These are phyloP conservation scores for Takifugu rubripes DNA, from an alignment of 2,797 vertebrate genomes.

Conservation along the genomic window DNA sequence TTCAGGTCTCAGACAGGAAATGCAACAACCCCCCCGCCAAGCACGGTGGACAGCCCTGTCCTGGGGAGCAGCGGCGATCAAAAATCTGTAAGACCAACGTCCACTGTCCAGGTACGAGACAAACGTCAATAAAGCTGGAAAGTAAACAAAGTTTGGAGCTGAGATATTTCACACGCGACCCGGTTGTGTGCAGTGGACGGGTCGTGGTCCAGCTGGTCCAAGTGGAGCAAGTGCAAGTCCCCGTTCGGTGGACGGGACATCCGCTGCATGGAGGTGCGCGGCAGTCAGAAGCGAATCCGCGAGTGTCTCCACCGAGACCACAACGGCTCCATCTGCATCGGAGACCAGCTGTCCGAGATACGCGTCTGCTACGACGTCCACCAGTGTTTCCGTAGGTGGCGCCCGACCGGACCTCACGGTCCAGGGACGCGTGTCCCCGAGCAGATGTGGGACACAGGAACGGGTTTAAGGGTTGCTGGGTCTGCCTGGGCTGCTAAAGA, in stretches of 20 bases:
- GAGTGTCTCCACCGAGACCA: slow-evolving; percentile 30
- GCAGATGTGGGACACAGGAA: too few relatives aligned
- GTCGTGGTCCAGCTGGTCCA: slow-evolving; percentile 41
- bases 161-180: too few relatives aligned
- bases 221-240: slow-evolving; percentile 16
- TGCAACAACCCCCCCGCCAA: slow-evolving; percentile 45
- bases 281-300: slow-evolving; percentile 12
- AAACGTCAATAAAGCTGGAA: too few relatives aligned
- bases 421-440: too few relatives aligned
- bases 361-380: slow-evolving; percentile 46
- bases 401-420: neutral
- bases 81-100: slow-evolving; percentile 26
- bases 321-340: slow-evolving; percentile 35
- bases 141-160: neutral
- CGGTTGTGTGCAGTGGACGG: slow-evolving; percentile 50
- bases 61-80: slow-evolving; percentile 21
- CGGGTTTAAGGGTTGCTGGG: too few relatives aligned
- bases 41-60: slow-evolving; percentile 36
- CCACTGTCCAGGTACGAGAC: slow-evolving; percentile 56
- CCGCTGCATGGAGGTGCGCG: neutral
- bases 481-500: too few relatives aligned
- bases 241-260: neutral
- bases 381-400: slow-evolving; percentile 14
- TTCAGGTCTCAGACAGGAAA: slow-evolving; percentile 36
- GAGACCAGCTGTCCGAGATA: fast-evolving